Evolutionary conservation across 2,797 vertebrate genomes (phyloP).

Genomic region (Champsocephalus gunnari): DNA sequence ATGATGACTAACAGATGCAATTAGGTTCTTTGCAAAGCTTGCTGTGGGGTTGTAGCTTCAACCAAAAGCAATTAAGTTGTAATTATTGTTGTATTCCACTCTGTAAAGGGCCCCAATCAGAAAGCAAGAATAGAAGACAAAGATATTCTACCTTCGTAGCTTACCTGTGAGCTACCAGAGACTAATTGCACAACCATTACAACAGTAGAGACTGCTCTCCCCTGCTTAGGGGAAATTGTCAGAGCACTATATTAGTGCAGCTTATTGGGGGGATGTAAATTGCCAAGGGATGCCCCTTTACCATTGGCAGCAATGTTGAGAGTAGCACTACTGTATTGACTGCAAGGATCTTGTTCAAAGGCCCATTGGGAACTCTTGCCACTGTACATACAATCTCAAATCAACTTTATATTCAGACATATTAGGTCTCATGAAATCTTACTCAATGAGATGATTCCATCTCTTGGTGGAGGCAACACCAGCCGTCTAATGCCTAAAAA

Average conservation of each 20-base stretch:
- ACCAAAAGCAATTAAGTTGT: conserved; percentile 31
- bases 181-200: conserved; percentile 24
- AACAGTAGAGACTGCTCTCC: conserved; percentile 25
- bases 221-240: conserved; percentile 20
- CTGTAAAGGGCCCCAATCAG: conserved; percentile 2
- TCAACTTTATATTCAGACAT: conserved; percentile 18
- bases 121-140: conserved; percentile 5
- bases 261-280: conserved; percentile 43
- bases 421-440: conserved; percentile 27
- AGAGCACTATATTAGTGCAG: conserved; percentile 35
- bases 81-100: conserved; percentile 14
- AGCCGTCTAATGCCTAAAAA: conserved; percentile 6
- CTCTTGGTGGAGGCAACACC: conserved; percentile 6
- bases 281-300: conserved; percentile 38
- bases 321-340: conserved; percentile 24
- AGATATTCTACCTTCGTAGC: conserved; percentile 15
- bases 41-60: conserved; percentile 18
- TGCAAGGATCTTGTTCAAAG: conserved; percentile 27
- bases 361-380: neutral
- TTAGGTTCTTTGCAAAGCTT: conserved; percentile 25
- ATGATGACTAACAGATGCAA: conserved; percentile 12
- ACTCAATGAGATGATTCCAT: conserved; percentile 16
- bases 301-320: conserved; percentile 39
- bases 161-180: conserved; percentile 24
- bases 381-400: conserved; percentile 18